Evolutionary conservation across 30 jellyfish, hydroid and myxozoan genomes (phyloP).

Genomic region (Turritopsis dohrnii): DNA sequence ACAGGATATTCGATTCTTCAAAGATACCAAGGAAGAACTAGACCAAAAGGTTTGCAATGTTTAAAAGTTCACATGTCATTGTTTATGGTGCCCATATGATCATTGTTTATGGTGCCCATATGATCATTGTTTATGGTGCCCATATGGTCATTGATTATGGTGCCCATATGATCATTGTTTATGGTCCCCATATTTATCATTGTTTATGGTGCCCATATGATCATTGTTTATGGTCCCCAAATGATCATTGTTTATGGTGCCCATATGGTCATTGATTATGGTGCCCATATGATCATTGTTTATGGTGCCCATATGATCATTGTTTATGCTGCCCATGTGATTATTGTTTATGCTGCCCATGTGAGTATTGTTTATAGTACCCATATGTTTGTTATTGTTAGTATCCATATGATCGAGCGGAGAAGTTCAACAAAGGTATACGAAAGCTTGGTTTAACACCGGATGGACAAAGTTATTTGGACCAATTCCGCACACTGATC

Average conservation of each 20-base stretch:
- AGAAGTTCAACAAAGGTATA: slow-evolving; percentile 87
- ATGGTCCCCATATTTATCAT: not conserved
- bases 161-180: slow-evolving; percentile 69
- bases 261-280: slow-evolving; percentile 58
- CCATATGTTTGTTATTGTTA: slow-evolving; percentile 27
- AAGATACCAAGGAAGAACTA: slow-evolving; percentile 74
- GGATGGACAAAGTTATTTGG: slow-evolving; percentile 85
- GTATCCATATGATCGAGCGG: slow-evolving; percentile 98
- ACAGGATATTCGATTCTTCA: slow-evolving; percentile 80
- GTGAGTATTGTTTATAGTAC: slow-evolving; percentile 25
- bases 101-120: slow-evolving; percentile 69
- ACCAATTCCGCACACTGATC: slow-evolving; percentile 79
- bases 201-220: slow-evolving; percentile 93
- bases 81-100: not conserved
- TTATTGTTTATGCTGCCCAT: slow-evolving; percentile 67
- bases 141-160: slow-evolving; percentile 28
- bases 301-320: slow-evolving; percentile 86
- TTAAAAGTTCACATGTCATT: no score
- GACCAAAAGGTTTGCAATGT: slow-evolving; percentile 71
- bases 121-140: slow-evolving; percentile 26
- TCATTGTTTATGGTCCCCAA: not conserved
- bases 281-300: not conserved
- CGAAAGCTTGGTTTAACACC: slow-evolving; percentile 87
- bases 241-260: slow-evolving; percentile 38
- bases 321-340: not conserved